Base-by-base conservation (phyloP, 1,140 invertebrate species). In the Leptopilina boulardi region DNA sequence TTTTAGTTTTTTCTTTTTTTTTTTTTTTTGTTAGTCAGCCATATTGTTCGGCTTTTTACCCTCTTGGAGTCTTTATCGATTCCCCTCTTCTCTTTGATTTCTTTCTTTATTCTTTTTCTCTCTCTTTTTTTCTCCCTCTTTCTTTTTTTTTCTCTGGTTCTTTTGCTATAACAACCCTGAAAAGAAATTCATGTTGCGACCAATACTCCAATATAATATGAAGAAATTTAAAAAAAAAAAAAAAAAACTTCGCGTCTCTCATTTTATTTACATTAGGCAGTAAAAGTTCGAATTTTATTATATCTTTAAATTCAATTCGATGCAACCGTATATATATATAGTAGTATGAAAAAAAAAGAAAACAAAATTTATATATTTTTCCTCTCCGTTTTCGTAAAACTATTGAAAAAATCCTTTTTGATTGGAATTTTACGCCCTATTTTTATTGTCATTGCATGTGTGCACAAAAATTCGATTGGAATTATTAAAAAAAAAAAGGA, bases 1-100 rank as follows among this genome's bases (percentile, higher is more conserved):
- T 18, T 38, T 38, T 38, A 2, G 34, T 38, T 38, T 18, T n/a
- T 51, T 51, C 18, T 15, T n/a, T 56, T 66, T 66, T n/a, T 51
- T 51, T 51, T 15, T n/a, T 56, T 66, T 66, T 66, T 26, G 13
- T 66, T 30, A 2, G 56, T 66, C 59, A 23, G 59, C 59, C 59
- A 66, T 66, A 66, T 30, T 66, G 59, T 30, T 26, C 59, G 59
- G 11, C 59, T 66, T 66, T 66, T 66, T 26, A 30, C 59, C 59
- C 59, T 66, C 21, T 26, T 66, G 23, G 59, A 66, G 59, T 30
- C 6, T 66, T 66, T 66, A 66, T 66, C 59, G 59, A 66, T 66
- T 66, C 59, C 59, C 59, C 59, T 66, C 59, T 66, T 66, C 26
- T 66, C 13, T 30, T 30, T 15, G n/a, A 38, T 38, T 30, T n/a